phyloP scores from a whole-genome alignment of 2,113 vertebrate genomes.

The Platichthys stellatus region DNA sequence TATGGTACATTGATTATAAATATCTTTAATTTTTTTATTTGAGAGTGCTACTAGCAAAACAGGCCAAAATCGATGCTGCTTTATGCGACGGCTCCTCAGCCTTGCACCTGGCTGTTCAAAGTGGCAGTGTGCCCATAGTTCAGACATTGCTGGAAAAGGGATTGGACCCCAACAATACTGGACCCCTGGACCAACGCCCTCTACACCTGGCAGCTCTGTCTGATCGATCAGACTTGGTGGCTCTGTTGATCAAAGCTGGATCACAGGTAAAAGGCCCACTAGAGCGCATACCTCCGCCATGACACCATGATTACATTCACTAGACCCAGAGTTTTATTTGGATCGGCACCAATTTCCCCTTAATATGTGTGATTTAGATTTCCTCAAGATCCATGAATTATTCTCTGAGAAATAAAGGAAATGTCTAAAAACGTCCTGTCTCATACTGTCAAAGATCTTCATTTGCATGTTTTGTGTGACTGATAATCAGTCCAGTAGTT shows the following conservation, averaged over 20 bases:
- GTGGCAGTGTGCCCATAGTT: conserved; percentile 70
- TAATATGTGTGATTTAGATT: too few species aligned
- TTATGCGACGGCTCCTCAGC: conserved; percentile 77
- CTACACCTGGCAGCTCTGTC: conserved; percentile 78
- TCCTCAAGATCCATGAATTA: too few species aligned
- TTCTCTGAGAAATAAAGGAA: too few species aligned
- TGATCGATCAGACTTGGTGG: conserved; percentile 59
- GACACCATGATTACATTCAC: too few species aligned
- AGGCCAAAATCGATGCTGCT: conserved; percentile 66
- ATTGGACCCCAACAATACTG: conserved; percentile 72
- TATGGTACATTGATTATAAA: neutral
- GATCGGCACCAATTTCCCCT: too few species aligned
- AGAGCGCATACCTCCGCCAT: too few species aligned
- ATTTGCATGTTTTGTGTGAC: too few species aligned
- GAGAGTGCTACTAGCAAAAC: conserved; percentile 69
- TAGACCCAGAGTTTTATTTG: too few species aligned
- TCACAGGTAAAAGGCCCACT: conserved; percentile 56
- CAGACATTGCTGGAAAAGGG: conserved; percentile 75
- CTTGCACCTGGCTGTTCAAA: conserved; percentile 81
- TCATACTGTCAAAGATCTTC: too few species aligned
- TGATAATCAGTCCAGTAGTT: too few species aligned
- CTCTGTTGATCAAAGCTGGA: conserved; percentile 71
- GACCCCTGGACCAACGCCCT: conserved; percentile 72
- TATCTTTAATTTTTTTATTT: conserved; percentile 8
- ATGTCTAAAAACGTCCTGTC: too few species aligned